Conservation (phyloP, 2,888 invertebrate genomes). For the Cremastinae sp. region DNA sequence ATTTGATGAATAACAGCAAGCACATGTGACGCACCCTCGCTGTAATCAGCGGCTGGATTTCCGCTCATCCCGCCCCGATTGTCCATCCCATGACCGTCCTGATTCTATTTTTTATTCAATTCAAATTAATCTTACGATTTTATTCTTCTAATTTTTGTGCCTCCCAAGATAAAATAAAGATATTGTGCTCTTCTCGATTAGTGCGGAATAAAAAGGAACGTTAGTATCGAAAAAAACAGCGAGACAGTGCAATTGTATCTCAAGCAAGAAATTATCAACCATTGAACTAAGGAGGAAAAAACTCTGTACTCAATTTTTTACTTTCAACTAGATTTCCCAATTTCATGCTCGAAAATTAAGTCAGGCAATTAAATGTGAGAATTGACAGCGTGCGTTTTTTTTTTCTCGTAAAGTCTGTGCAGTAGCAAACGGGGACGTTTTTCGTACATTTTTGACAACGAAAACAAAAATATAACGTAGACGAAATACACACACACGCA, state of each 20-base stretch:
- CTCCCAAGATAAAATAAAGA: background rate
- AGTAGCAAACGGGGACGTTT: constrained; percentile 48
- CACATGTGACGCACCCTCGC: constrained; percentile 97
- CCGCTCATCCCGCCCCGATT: constrained; percentile 85
- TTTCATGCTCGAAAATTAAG: constrained; percentile 33
- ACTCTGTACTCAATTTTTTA: background rate
- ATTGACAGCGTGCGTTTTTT: constrained; percentile 49
- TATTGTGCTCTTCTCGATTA: constrained; percentile 5
- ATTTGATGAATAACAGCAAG: constrained; percentile 98
- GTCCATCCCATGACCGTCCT: constrained; percentile 81
- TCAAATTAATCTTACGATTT: constrained; percentile 30
- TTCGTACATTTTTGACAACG: constrained; percentile 30
- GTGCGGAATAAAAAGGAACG: constrained; percentile 34
- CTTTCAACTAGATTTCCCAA: too few species aligned
- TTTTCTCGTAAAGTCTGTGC: constrained; percentile 59
- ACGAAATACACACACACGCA: constrained; percentile 34
- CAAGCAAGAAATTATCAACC: background rate
- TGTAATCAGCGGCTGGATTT: constrained; percentile 97
- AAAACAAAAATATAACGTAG: constrained; percentile 15
- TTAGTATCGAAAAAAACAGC: constrained; percentile 52
- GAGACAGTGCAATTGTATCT: constrained; percentile 16
- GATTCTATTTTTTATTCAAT: constrained; percentile 69
- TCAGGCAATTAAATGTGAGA: constrained; percentile 23
- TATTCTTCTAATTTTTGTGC: constrained; percentile 5
- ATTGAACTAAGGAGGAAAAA: constrained; percentile 3